Evolutionary conservation across 2,113 vertebrate genomes (phyloP).

Genomic region (Anolis carolinensis): DNA sequence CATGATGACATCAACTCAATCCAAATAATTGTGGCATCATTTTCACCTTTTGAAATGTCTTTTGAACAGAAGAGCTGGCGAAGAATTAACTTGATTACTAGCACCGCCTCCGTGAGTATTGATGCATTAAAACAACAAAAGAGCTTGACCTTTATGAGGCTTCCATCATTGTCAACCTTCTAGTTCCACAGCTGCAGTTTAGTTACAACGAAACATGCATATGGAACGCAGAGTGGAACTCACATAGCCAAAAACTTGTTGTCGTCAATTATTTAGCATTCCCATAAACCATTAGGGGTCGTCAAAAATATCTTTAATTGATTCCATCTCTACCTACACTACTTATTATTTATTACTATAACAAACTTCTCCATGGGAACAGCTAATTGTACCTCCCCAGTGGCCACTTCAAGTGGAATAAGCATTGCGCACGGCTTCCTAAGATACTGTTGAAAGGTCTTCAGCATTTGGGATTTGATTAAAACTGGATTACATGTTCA

Average conservation of each 20-base stretch:
- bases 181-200: conserved; percentile 58
- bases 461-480: conserved; percentile 82
- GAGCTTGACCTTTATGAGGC: conserved; percentile 47
- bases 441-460: conserved; percentile 81
- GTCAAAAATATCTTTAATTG: conserved; percentile 94
- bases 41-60: conserved; percentile 66
- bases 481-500: conserved; percentile 78
- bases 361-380: conserved; percentile 92
- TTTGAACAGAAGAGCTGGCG: neutral
- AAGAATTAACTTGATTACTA: conserved; percentile 9
- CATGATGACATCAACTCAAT: conserved; percentile 26
- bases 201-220: conserved; percentile 66
- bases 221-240: conserved; percentile 69
- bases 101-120: conserved; percentile 9
- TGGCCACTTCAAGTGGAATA: conserved; percentile 88
- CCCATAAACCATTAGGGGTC: conserved; percentile 83
- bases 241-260: conserved; percentile 69
- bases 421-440: conserved; percentile 79
- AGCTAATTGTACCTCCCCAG: conserved; percentile 91
- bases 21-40: conserved; percentile 54
- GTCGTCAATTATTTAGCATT: conserved; percentile 82
- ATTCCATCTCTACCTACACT: conserved; percentile 89
- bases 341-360: conserved; percentile 94
- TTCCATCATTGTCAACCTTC: conserved; percentile 30
- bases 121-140: conserved; percentile 55